A percentile compares a stretch with the other conserved stretches of the same genome.
These are phyloP conservation scores for Bolinopsis microptera DNA, from an alignment of 37 sponge, comb jelly and placozoan genomes.

Conservation along the genomic window DNA sequence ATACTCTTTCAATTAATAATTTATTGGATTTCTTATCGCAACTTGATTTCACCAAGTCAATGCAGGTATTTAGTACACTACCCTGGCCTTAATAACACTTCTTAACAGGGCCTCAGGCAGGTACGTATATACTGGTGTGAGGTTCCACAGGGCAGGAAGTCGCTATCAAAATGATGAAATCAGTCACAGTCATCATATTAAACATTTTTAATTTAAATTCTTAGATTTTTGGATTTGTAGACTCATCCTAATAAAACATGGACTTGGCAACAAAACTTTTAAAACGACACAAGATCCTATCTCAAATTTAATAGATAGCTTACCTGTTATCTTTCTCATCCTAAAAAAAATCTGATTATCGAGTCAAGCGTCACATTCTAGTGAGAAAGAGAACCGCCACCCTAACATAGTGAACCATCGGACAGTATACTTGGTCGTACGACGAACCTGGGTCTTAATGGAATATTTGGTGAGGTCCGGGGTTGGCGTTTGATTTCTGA, in stretches of 20 bases:
- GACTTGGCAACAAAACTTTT: too few relatives aligned
- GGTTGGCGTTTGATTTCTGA: too few relatives aligned
- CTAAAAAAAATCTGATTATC: slow-evolving; percentile 88
- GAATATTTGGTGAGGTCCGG: slow-evolving; percentile 85
- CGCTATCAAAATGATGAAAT: slow-evolving; percentile 99
- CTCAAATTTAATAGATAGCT: neutral
- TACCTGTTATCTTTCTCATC: neutral
- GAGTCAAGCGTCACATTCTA: slow-evolving; percentile 95
- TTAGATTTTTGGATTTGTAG: neutral
- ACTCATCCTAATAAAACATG: too few relatives aligned
- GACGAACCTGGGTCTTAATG: slow-evolving; percentile 98
- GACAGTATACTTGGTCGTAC: slow-evolving; percentile 91
- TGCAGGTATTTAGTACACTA: neutral
- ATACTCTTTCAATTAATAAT: neutral
- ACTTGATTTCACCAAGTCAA: neutral
- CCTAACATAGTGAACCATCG: slow-evolving; percentile 96
- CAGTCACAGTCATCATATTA: slow-evolving; percentile 83
- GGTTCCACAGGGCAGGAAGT: slow-evolving; percentile 87
- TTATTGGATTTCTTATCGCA: neutral
- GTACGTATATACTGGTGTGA: slow-evolving; percentile 92
- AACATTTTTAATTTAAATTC: neutral
- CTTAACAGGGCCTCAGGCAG: slow-evolving; percentile 88
- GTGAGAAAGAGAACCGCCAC: slow-evolving; percentile 99
- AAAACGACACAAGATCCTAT: too few relatives aligned
- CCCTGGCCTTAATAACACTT: neutral